A percentile compares a stretch with the other conserved stretches of the same genome.
Evolutionary conservation across 53 echinoderm and acorn worm species (phyloP).

Genomic region (Patiria pectinifera): DNA sequence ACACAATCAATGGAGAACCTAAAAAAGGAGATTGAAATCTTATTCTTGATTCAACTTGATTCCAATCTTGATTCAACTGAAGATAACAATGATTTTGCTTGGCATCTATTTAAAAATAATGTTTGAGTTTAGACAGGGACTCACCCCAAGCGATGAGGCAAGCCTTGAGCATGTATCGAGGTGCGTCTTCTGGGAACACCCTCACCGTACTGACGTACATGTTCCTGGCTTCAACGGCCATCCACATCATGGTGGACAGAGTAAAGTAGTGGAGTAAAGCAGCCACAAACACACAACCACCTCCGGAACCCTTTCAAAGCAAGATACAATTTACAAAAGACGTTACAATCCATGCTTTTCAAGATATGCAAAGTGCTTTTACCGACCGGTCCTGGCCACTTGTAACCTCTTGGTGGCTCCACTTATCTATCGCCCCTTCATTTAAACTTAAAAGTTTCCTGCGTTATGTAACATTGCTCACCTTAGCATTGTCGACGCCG

Average conservation of each 20-base stretch:
- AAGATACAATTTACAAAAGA: neutral
- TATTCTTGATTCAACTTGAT: no score
- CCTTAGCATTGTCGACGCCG: constrained; percentile 69
- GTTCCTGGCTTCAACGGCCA: constrained; percentile 89
- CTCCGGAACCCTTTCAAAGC: constrained; percentile 9
- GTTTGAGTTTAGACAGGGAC: neutral
- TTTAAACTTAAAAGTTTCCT: neutral
- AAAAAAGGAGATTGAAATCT: no score
- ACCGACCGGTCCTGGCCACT: neutral
- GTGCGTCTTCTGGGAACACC: constrained; percentile 72
- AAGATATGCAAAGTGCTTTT: neutral
- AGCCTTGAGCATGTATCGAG: constrained; percentile 73
- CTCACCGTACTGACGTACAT: constrained; percentile 81
- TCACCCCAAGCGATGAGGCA: constrained; percentile 84
- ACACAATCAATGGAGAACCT: no score
- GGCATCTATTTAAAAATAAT: no score
- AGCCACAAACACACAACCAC: constrained; percentile 78
- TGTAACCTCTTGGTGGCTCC: neutral
- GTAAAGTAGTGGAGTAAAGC: constrained; percentile 87
- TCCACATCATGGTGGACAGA: constrained; percentile 81
- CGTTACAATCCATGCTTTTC: neutral
- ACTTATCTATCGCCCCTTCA: neutral
- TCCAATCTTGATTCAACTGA: no score
- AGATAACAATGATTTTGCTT: no score
- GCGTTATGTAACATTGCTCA: neutral